Percentiles rank a stretch among this genome's conserved stretches.
These are phyloP conservation scores for Epirrhoe tristata DNA, from an alignment of 2,888 invertebrate species.

Conservation along the genomic window DNA sequence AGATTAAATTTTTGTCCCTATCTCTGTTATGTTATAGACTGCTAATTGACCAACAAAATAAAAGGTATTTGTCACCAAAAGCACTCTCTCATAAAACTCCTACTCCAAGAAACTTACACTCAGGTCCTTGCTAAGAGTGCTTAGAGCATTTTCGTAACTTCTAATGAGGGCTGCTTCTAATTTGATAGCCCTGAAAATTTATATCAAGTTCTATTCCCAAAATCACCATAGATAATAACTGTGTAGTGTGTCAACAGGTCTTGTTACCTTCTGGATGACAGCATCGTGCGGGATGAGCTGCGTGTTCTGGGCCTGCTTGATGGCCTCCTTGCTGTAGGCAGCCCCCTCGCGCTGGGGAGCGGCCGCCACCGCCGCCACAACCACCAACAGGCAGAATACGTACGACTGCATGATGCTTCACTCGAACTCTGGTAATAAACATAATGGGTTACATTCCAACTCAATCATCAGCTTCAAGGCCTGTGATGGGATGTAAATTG, in stretches of 20 bases:
- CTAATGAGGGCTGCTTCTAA: too few species aligned
- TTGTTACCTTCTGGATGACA: slow-evolving; percentile 91
- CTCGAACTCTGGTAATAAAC: slow-evolving; percentile 23
- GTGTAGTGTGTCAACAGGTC: neutral
- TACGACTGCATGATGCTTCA: slow-evolving; percentile 66
- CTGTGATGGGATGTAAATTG: neutral
- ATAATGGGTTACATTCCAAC: neutral
- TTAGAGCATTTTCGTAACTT: too few species aligned
- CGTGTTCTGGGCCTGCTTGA: slow-evolving; percentile 94
- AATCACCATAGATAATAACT: too few species aligned
- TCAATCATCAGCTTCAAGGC: neutral
- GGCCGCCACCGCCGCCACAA: slow-evolving; percentile 81
- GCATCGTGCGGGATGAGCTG: slow-evolving; percentile 94
- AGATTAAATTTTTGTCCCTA: too few species aligned
- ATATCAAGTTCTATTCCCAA: too few species aligned
- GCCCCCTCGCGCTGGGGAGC: slow-evolving; percentile 92
- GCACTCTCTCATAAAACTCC: too few species aligned
- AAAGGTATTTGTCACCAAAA: too few species aligned
- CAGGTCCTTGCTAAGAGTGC: too few species aligned
- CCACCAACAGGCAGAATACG: slow-evolving; percentile 72
- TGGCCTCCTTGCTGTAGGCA: slow-evolving; percentile 93
- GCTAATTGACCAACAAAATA: too few species aligned
- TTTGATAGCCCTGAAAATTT: too few species aligned
- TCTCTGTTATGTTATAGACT: too few species aligned
- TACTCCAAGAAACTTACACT: too few species aligned